Conservation (phyloP, 2,113 vertebrate species). For the Brachypteracias leptosomus region DNA sequence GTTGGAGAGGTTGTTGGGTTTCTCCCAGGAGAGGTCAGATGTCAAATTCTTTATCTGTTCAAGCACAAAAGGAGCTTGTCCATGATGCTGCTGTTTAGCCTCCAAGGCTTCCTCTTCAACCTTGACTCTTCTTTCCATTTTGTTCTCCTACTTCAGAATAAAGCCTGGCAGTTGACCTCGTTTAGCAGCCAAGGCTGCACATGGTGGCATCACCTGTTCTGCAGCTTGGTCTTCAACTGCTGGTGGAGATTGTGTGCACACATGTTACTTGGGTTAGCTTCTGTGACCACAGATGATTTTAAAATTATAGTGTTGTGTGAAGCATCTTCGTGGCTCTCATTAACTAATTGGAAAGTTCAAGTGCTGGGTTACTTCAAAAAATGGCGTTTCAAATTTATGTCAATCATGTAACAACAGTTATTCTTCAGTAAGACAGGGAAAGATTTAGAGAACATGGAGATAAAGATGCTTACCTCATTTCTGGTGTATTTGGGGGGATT, state of each 20-base stretch:
- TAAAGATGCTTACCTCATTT: background rate
- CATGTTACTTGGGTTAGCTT: background rate
- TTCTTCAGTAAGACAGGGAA: background rate
- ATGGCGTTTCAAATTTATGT: background rate
- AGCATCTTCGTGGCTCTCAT: accelerated
- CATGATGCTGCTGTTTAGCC: background rate
- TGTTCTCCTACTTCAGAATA: background rate
- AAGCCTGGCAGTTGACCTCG: constrained; percentile 27
- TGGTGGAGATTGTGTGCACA: background rate
- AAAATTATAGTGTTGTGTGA: background rate
- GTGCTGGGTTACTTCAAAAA: background rate
- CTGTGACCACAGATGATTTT: background rate
- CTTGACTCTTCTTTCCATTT: background rate
- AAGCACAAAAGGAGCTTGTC: constrained; percentile 4
- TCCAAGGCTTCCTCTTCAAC: constrained; percentile 5
- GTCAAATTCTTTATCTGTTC: constrained; percentile 19
- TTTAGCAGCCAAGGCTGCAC: constrained; percentile 7
- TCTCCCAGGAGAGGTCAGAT: constrained; percentile 12
- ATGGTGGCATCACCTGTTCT: constrained; percentile 45
- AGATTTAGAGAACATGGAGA: background rate
- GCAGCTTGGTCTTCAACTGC: background rate
- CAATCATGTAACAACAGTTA: accelerated
- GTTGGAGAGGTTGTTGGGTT: background rate
- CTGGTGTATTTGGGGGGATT: background rate
- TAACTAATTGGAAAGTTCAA: background rate